Base-by-base conservation (phyloP, 2,797 vertebrate genomes). In the Acrossocheilus fasciatus region DNA sequence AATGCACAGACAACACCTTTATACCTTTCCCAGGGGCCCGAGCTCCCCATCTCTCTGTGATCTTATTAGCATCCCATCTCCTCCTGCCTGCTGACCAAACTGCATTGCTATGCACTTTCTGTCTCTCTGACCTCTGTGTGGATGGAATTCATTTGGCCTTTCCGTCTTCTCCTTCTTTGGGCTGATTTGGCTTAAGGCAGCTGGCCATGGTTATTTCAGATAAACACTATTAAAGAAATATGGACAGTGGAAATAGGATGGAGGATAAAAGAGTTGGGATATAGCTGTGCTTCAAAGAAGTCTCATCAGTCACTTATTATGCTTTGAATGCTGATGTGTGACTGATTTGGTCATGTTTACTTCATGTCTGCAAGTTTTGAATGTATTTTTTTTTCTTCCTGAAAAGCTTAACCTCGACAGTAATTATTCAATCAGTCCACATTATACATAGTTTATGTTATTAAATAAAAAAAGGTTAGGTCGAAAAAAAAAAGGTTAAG, bases 1-100 rank as follows among this genome's bases (percentile, higher is more conserved):
- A 97, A 97, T 96, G 95, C 95, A 95, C 95, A 96, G 95, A 96
- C 94, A 95, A 93, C 66, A 95, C 95, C 96, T 97, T 97, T 96
- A 96, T 96, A 94, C 95, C 94, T 94, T 94, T 97, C 97, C 97
- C 96, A 91, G 91, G 96, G 96, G 96, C 94, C 93, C 90, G 93
- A 91, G 94, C 96, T 95, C 95, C 96, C 93, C 95, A 96, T 95
- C 94, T 95, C 96, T 96, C 96, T 96, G 94, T 97, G 96, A 96
- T 97, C 97, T 97, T 96, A 97, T 98, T 97, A 98, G 96, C 96
- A 96, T 96, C 94, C 94, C 95, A 95, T 97, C 96, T 97, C 95
- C 94, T 91, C 89, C 94, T 95, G 95, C 95, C 96, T 97, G 95
- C 96, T 96, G 96, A 95, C 91, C 95, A 96, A 97, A 97, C 95